A percentile compares a stretch with the other conserved stretches of the same genome.
Evolutionary conservation across 2,113 vertebrate species (phyloP).

Genomic region (Phalacrocorax brasilianus): DNA sequence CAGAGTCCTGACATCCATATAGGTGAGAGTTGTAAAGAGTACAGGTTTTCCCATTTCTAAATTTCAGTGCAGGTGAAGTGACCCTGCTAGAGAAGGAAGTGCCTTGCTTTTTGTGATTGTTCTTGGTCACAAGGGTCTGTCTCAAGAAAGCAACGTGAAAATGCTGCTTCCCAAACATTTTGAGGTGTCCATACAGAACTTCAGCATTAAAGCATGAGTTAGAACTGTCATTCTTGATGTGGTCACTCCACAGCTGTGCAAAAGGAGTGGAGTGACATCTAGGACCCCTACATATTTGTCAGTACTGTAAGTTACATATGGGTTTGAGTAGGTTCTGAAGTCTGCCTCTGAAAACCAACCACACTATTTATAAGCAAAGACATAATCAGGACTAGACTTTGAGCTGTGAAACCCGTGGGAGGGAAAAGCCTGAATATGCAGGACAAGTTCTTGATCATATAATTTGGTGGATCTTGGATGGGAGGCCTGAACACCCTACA

Average conservation of each 20-base stretch:
- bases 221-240: not conserved
- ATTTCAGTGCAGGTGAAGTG: not conserved
- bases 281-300: not conserved
- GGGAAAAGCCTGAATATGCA: not conserved
- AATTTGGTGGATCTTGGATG: not conserved
- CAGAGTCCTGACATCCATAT: not conserved
- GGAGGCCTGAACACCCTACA: not conserved
- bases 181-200: not conserved
- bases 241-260: not conserved
- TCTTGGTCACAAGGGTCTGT: not conserved
- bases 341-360: not conserved
- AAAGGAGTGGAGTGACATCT: not conserved
- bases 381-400: not conserved
- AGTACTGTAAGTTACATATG: accelerated
- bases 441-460: not conserved
- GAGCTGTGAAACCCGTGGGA: not conserved
- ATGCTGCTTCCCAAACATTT: not conserved
- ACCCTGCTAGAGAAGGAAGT: not conserved
- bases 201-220: not conserved
- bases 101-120: not conserved
- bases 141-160: not conserved
- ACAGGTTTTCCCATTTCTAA: not conserved
- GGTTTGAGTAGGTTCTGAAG: not conserved
- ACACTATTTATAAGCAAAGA: not conserved
- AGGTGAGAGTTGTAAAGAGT: not conserved